Base-by-base conservation (phyloP, 2,797 vertebrate genomes). In the Helostoma temminkii region DNA sequence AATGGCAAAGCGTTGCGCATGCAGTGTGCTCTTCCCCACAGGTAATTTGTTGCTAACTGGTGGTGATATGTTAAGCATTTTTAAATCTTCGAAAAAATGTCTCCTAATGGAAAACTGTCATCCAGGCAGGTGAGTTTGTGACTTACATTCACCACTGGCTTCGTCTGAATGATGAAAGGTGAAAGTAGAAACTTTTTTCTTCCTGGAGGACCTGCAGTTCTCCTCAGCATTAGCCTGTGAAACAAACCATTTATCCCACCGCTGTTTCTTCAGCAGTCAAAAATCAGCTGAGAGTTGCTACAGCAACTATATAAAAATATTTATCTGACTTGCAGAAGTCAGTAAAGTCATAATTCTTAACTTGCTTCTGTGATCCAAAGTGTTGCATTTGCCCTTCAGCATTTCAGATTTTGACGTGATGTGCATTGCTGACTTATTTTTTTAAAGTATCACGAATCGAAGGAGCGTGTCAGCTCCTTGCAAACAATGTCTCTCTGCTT, bases 301-400 rank as follows among this genome's bases (percentile, higher is more conserved):
- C 41, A 69, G 28, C 74, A 57, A 69, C n/a, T 5, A 18, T 55
- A 28, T 70, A 52, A 59, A 83, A 66, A 66, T 70, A 65, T 80
- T 6, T 55, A 54, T 75, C 53, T 18, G 48, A 66, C 62, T 70
- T 75, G 32, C 54, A 73, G 70, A 81, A 60, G 65, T 52, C n/a
- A n/a, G n/a, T n/a, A n/a, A n/a, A 30, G 22, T 64, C 25, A 22
- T 52, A 45, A 65, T 68, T 82, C 70, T 66, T 71, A 70, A 75
- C 55, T 39, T 63, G 37, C 69, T 68, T 69, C 74, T 46, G 50
- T 46, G 46, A 77, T 81, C 75, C 73, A 62, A 67, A 70, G 66
- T 70, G 70, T 55, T 84, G 75, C 73, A n/a, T 77, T 80, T 80
- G 67, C 74, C 78, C 83, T 78, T 84, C 57, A 46, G 76, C 45